Evolutionary conservation across 2,113 vertebrate species (phyloP).

Genomic region (Theropithecus gelada): DNA sequence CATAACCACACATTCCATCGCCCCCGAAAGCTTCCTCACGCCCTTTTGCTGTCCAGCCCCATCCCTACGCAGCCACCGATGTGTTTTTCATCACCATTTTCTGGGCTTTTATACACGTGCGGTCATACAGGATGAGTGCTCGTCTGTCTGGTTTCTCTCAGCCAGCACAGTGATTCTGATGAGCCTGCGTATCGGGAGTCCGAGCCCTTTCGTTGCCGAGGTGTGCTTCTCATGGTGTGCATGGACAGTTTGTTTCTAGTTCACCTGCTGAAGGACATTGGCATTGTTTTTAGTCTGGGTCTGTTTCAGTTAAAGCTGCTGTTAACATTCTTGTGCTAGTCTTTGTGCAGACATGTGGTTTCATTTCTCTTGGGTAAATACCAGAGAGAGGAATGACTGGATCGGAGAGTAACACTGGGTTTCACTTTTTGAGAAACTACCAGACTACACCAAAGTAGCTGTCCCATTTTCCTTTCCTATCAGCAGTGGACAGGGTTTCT

Average conservation of each 20-base stretch:
- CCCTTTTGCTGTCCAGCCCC: not conserved
- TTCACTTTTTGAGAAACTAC: not conserved
- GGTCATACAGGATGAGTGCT: rapidly evolving
- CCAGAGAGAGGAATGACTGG: no score
- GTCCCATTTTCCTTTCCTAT: not conserved
- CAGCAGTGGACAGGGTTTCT: not conserved
- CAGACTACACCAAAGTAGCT: not conserved
- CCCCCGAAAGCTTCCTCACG: not conserved
- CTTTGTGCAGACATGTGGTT: rapidly evolving
- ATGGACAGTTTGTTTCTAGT: not conserved
- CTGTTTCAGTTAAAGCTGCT: not conserved
- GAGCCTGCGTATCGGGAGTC: rapidly evolving
- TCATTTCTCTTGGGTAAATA: not conserved
- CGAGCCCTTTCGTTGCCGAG: not conserved
- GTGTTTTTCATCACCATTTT: not conserved
- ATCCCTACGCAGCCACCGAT: not conserved
- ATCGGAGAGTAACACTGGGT: no score
- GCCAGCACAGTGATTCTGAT: not conserved
- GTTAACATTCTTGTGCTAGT: rapidly evolving
- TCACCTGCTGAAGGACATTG: not conserved
- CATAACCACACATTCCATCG: not conserved
- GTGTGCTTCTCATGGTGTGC: not conserved
- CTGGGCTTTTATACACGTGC: no score
- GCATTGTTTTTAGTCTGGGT: not conserved
- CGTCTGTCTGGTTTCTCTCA: not conserved